Base-by-base conservation (phyloP, 2,797 vertebrate species). In the Champsocephalus esox region DNA sequence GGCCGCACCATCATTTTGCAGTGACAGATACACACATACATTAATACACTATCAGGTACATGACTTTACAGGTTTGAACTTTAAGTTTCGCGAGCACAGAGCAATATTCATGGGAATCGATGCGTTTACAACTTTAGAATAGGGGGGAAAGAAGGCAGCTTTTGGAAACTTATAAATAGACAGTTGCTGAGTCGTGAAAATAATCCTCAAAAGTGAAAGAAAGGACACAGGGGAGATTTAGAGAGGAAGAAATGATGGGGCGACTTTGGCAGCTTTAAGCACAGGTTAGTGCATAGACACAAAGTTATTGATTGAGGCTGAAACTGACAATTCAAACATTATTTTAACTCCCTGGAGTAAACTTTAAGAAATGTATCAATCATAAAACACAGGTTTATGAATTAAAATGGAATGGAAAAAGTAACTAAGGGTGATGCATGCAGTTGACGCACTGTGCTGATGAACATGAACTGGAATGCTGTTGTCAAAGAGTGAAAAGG, bases 171-270 rank as follows among this genome's bases (percentile, higher is more conserved):
- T 79, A 1, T 55, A 44, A 75, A 17, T 54, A 62, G 41, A 52
- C 64, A 75, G 70, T 12, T 85, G 87, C 83, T 87, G 88, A 92
- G 76, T 92, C 87, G 81, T 74, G 59, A 64, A 50, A 61, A 62
- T 5, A 45, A 67, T 54, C 56, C 41, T 67, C 60, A 77, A 75
- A 92, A 83, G 82, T 84, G 75, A 32, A 55, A 70, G 46, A 59
- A 49, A 12, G 61, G n/a, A 38, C 34, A 62, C 3, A 45, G 32
- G 32, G 28, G 34, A 62, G 51, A 41, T 19, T 58, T 0, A 54
- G 32, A 38, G 41, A 16, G 55, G 52, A 24, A 38, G 24, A 50
- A 76, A 46, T 61, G 70, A 77, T 57, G 56, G 46, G 66, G 74
- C 17, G 12, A 66, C 16, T 24, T 9, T 3, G 38, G 56, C 66